Percentiles rank a stretch among this genome's conserved stretches.
Conservation (phyloP, 1,140 invertebrate genomes). For the Zeugodacus cucurbitae region DNA sequence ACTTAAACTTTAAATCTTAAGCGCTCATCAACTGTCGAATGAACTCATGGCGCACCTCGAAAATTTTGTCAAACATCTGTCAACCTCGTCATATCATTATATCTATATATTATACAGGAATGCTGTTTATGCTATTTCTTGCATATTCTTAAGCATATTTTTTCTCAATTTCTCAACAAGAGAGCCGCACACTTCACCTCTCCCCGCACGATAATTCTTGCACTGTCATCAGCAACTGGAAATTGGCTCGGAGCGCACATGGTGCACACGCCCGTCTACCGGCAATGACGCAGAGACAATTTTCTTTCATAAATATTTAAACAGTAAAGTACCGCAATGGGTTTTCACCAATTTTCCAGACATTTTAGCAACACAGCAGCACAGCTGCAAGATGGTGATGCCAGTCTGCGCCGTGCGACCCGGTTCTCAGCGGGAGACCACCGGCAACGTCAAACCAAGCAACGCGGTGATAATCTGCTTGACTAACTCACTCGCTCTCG, state of each 20-base stretch:
- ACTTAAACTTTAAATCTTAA: too few relatives aligned
- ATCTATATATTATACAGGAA: too few relatives aligned
- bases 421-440: neutral
- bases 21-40: too few relatives aligned
- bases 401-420: neutral
- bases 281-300: neutral
- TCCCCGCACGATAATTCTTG: neutral
- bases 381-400: too few relatives aligned
- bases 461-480: neutral
- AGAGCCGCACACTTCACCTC: neutral
- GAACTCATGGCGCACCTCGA: too few relatives aligned
- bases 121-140: neutral
- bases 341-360: constrained; percentile 27
- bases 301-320: constrained; percentile 30
- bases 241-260: neutral
- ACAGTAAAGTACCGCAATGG: constrained; percentile 20
- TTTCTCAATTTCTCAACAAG: too few relatives aligned
- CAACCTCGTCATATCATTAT: too few relatives aligned
- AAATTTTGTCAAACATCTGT: too few relatives aligned
- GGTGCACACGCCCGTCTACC: neutral
- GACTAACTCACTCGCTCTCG: neutral
- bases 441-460: neutral
- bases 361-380: neutral
- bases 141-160: neutral
- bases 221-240: neutral